Base-by-base conservation (phyloP, 2,113 vertebrate species). In the Rousettus leschenaultii region DNA sequence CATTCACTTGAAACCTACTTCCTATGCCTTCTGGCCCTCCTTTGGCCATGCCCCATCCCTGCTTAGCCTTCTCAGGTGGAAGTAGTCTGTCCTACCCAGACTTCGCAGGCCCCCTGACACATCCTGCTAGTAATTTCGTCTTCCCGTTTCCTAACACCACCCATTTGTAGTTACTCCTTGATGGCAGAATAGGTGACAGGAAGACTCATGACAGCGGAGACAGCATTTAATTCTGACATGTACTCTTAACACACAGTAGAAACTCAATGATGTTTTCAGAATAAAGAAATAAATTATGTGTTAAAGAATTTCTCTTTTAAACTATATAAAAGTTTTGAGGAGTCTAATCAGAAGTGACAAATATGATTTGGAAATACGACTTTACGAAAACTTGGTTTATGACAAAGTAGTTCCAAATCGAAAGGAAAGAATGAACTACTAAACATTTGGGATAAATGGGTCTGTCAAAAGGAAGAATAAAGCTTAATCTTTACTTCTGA, bases 111-210 rank as follows among this genome's bases (percentile, higher is more conserved):
- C 16, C 18, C 14, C 5, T 18, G 14, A 53, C 16, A 11, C 14
- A 30, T 3, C 38, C 6, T 5, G 5, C 3, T 7, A 14, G 22
- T 0, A 6, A 2, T 1, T 2, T 1, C 1, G n/a, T 30, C 33
- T 57, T 51, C 26, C 22, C 26, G 7, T 35, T 11, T 33, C 4
- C 1, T 24, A 28, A 2, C 21, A 8, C 4, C 21, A 26, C 12
- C 19, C 10, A 19, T 7, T 22, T 63, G 33, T 48, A 48, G 57
- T 28, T 18, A 38, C 12, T 1, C 22, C 30, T 86, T 13, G 33
- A 16, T 33, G 40, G 35, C 7, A 77, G 55, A 18, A 16, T 10
- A 51, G 21, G 18, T 21, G 2, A 77, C 61, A 53, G 38, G 48
- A 74, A 63, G 26, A 30, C 43, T 51, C 40, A 73, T 8, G 11